Evolutionary conservation across 2,797 vertebrate species (phyloP), one percentile per base, ranked within the genome.

Genomic region (Meda fulgida): DNA sequence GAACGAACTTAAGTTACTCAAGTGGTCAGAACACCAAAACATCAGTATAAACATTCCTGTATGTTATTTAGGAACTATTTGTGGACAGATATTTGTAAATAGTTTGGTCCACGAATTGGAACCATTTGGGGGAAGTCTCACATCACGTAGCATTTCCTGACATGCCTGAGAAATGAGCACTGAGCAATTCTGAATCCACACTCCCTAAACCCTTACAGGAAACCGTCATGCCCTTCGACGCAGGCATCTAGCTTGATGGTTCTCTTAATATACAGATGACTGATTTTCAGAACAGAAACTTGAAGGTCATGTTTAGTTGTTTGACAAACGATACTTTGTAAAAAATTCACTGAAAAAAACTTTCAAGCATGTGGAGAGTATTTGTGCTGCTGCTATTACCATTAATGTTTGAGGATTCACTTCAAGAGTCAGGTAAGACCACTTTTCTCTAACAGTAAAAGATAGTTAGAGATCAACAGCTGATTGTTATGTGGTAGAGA

Each of bases 371-470:
- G 90, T 83, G 40, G 70, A 88, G 79, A 88, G 11, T 80, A 53
- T 80, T 87, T 84, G 46, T 87, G 72, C 66, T 84, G 46, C 46
- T 90, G 19, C 31, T 89, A 36, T 53, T 84, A 67, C 31, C 26
- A 14, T 82, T 87, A 11, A 8, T 89, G 53, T 55, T 89, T 40
- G 7, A 81, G 38, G 78, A 81, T 60, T 83, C 87, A 7, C 53
- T 75, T 43, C 89, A 90, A 80, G 76, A 70, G 21, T 85, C 71
- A 69, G 78, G 91, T 92, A 89, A 88, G 87, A 65, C 21, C 60
- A 14, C 19, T 13, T 46, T 67, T 58, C 36, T 38, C 21, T 75
- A 29, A 60, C n/a, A 26, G 3, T 78, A 60, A 19, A 58, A 40
- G 23, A 34, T 9, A 36, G 31, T 67, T 36, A 4, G 7, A 36